Evolutionary conservation across 2,888 invertebrate species (phyloP), one percentile per base, ranked within the genome.

Genomic region (Molanna angustata): DNA sequence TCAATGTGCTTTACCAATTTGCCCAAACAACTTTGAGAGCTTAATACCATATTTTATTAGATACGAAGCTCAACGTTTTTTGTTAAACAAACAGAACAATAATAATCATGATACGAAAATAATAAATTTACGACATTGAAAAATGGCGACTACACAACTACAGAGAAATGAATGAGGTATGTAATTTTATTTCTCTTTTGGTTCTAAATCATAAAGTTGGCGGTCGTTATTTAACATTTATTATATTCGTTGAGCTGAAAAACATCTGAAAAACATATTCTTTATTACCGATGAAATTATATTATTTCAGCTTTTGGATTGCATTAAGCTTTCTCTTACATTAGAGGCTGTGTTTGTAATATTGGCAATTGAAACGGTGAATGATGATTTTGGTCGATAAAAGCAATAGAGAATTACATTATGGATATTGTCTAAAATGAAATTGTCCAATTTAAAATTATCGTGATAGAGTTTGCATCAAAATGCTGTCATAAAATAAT

Each of bases 301-400:
- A 44, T 52, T 35, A 42, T 47, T 52, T 32, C 41, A 47, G 52
- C 6, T 32, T 18, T 19, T 18, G 41, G 46, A 52, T 52, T 46
- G 43, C 31, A 32, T 18, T 44, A 39, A 46, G 52, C 35, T 40
- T 41, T 33, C 33, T 22, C 51, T 51, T 40, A 45, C 46, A 21
- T 52, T 47, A 51, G 45, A 51, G 45, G 44, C 22, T 51, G 44
- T 51, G 45, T n/a, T n/a, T n/a, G n/a, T n/a, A n/a, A n/a, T n/a
- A n/a, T n/a, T n/a, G n/a, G n/a, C n/a, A n/a, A n/a, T n/a, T n/a
- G n/a, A n/a, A n/a, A n/a, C n/a, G n/a, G n/a, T n/a, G n/a, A n/a
- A n/a, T n/a, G n/a, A n/a, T n/a, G n/a, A n/a, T n/a, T n/a, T n/a
- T n/a, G n/a, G n/a, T n/a, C n/a, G n/a, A n/a, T n/a, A n/a, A n/a